These are phyloP conservation scores for Leucoraja erinaceus DNA, from an alignment of 2,113 vertebrate species.

Conservation along the genomic window DNA sequence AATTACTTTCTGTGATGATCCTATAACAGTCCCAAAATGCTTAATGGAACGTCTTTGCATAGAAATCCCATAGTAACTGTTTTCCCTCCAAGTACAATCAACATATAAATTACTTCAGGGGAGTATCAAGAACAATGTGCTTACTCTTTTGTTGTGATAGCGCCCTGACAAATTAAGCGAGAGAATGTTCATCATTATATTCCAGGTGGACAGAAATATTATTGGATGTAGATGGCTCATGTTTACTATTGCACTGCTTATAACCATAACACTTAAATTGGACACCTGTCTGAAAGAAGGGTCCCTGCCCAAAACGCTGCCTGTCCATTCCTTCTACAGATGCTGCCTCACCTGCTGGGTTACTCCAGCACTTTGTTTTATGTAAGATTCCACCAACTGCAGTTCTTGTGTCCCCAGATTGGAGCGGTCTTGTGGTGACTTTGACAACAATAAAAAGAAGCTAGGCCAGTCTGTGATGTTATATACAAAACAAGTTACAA, in stretches of 20 bases:
- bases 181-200: not conserved
- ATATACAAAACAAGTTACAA: not conserved
- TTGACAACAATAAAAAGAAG: not conserved
- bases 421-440: not conserved
- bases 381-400: not conserved
- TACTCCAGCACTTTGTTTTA: too few species aligned
- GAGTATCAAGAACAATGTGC: not conserved
- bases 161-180: too few species aligned
- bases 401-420: too few species aligned
- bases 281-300: too few species aligned
- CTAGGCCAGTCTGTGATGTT: not conserved
- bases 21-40: not conserved
- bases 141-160: not conserved
- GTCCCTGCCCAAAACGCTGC: too few species aligned
- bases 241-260: not conserved
- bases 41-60: not conserved
- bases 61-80: constrained; percentile 2
- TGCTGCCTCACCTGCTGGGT: too few species aligned
- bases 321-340: too few species aligned
- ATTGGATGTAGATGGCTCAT: not conserved
- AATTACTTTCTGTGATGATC: not conserved
- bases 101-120: not conserved
- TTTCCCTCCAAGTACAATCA: constrained; percentile 13
- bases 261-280: not conserved
- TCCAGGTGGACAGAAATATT: not conserved